Evolutionary conservation across 2,888 invertebrate genomes (phyloP), one percentile per base, ranked within the genome.

Genomic region (Keiferia lycopersicella): DNA sequence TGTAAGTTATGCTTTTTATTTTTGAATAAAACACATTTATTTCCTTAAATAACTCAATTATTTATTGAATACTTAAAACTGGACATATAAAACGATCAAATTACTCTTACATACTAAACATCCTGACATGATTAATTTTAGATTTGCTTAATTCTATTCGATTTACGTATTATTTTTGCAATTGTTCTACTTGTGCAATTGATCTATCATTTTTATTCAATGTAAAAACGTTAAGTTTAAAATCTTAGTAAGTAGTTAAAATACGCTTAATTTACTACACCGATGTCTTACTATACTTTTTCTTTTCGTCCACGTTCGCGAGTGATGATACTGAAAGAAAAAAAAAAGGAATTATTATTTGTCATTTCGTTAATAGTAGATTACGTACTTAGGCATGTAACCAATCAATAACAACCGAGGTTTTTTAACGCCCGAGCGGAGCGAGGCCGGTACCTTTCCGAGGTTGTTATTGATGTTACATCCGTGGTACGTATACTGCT

Each of bases 61-160:
- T 78, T 76, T 76, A 77, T 78, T 72, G 73, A 72, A 71, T 76
- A 66, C 71, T 76, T 77, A 74, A 70, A 76, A 77, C 72, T 74
- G 67, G 73, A 75, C 73, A 79, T 80, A 80, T 66, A 80, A 80
- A 80, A 80, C 71, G 74, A 74, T n/a, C 71, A 71, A 76, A 68
- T 73, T 73, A 71, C 67, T 67, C 71, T 73, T 73, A 75, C 61
- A 50, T 53, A 22, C 58, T 68, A 61, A 26, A 34, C n/a, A 48
- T 50, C 26, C 51, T 30, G 60, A 65, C 62, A 63, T 50, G n/a
- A 61, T 63, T 62, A 39, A 20, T 57, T 66, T 66, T 56, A 62
- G 66, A 62, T 56, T 62, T 45, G 60, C 61, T 63, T 63, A 62
- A 34, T 7, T 51, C 57, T 68, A 68, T 66, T 65, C 62, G 66